Evolutionary conservation across 2,113 vertebrate genomes (phyloP).

Genomic region (Passer domesticus): DNA sequence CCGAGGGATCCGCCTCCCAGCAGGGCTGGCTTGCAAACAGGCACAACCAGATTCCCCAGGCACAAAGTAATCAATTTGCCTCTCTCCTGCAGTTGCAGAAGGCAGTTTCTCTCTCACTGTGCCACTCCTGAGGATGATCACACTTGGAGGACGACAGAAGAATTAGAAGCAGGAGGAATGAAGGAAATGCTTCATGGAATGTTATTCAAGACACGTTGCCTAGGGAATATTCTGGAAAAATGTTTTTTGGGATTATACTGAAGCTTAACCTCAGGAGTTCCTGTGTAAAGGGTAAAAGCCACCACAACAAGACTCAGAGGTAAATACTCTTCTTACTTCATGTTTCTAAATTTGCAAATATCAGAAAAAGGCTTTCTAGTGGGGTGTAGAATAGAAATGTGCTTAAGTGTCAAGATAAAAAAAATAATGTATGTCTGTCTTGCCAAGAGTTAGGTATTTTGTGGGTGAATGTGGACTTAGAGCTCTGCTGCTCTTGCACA

Average conservation of each 20-base stretch:
- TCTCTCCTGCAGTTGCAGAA: not conserved
- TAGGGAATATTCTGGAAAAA: not conserved
- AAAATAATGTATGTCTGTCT: not conserved
- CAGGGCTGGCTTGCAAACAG: conserved; percentile 76
- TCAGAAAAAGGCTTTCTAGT: not conserved
- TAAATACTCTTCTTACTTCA: conserved; percentile 49
- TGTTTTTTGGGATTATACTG: conserved; percentile 8
- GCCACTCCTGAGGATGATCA: conserved; percentile 20
- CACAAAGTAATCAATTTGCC: conserved; percentile 66
- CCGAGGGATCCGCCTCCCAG: conserved; percentile 65
- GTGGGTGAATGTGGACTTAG: not conserved
- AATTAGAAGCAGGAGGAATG: conserved; percentile 20
- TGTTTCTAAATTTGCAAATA: not conserved
- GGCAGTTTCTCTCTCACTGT: conserved; percentile 42
- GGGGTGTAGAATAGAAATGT: not conserved
- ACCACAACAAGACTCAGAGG: conserved; percentile 47
- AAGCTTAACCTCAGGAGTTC: conserved; percentile 20
- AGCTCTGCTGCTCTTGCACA: not conserved
- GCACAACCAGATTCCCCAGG: conserved; percentile 81
- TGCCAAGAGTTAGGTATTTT: not conserved
- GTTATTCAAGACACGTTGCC: not conserved
- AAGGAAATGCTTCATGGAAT: conserved; percentile 32
- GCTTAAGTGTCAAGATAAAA: not conserved
- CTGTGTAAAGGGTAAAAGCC: not conserved
- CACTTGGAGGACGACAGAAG: not conserved